Evolutionary conservation across 2,113 vertebrate species (phyloP), one percentile per base, ranked within the genome.

Genomic region (Glaucidium brasilianum): DNA sequence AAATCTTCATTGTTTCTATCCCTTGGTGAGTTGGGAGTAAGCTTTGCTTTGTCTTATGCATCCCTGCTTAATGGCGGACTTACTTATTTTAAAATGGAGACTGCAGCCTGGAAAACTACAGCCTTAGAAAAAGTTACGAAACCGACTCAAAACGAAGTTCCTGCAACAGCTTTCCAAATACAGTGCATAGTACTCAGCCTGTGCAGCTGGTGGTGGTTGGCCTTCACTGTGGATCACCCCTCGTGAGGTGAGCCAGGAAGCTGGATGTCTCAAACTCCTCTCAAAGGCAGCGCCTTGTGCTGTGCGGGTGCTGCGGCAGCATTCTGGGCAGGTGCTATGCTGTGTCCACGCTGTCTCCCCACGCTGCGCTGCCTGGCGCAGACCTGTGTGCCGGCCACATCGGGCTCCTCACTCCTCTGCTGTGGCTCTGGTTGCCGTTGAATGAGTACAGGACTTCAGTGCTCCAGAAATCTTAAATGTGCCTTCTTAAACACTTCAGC

Each of bases 281-380:
- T 56, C 20, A 6, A 5, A 0, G 5, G 20, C 2, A 0, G 66
- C 2, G 2, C 21, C 37, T 59, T 4, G 1, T 25, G 22, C 34
- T 26, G 45, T 59, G 20, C 9, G 0, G 1, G 17, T 0, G 1
- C 17, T 30, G 5, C 12, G 34, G 8, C 4, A 0, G 6, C 3
- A 22, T 7, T 9, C 49, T 35, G 50, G 43, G 30, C 41, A 22
- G 41, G 41, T 12, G 56, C 49, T 3, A 5, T 19, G 18, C 11
- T 3, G 16, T 15, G 9, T 55, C 49, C 17, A 50, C 3, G 3
- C 68, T 6, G 32, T 4, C 32, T 32, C 10, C 2, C 43, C 43
- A 2, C 15, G 58, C 20, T 49, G 47, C 20, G 19, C 49, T 20
- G 30, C 5, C 8, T 12, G 30, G 30, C 18, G 8, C 5, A 7